phyloP scores from a whole-genome alignment of 30 jellyfish, hydroid and myxozoan genomes.

The Cassiopea xamachana region DNA sequence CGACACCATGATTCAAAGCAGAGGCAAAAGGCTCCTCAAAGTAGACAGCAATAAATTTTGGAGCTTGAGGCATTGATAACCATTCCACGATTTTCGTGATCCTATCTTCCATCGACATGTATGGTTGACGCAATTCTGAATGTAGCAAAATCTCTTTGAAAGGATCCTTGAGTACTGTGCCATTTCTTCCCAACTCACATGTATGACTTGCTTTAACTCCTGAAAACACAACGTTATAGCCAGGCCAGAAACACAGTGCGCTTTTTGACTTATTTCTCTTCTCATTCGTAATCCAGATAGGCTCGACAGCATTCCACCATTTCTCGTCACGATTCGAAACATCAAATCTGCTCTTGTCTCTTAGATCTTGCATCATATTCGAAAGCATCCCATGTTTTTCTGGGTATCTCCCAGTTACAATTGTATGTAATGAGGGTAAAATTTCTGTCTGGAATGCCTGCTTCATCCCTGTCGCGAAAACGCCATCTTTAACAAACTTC shows the following conservation, averaged over 20 bases:
- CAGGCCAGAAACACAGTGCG: slow-evolving; percentile 99
- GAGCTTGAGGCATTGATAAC: slow-evolving; percentile 73
- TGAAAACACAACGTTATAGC: slow-evolving; percentile 64
- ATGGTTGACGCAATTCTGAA: slow-evolving; percentile 41
- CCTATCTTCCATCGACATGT: slow-evolving; percentile 82
- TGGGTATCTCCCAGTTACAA: slow-evolving; percentile 92
- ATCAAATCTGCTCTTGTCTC: slow-evolving; percentile 65
- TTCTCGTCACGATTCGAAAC: slow-evolving; percentile 55
- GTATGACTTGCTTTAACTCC: slow-evolving; percentile 16
- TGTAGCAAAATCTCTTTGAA: slow-evolving; percentile 74
- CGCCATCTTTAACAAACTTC: slow-evolving; percentile 77
- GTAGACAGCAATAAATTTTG: slow-evolving; percentile 91
- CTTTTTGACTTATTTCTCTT: slow-evolving; percentile 70
- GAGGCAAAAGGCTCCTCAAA: slow-evolving; percentile 95
- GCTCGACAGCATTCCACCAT: slow-evolving; percentile 97
- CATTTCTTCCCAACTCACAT: slow-evolving; percentile 54
- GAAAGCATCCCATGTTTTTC: slow-evolving; percentile 93
- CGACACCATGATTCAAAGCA: slow-evolving; percentile 65
- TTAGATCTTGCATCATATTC: slow-evolving; percentile 76
- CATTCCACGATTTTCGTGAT: slow-evolving; percentile 64
- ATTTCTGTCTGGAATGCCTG: slow-evolving; percentile 92
- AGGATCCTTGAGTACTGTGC: slow-evolving; percentile 75
- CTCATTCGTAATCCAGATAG: slow-evolving; percentile 90
- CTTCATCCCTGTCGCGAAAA: slow-evolving; percentile 64
- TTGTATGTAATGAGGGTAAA: slow-evolving; percentile 85